Conservation (phyloP, 2,113 vertebrate species). For the Gallinago undulata region DNA sequence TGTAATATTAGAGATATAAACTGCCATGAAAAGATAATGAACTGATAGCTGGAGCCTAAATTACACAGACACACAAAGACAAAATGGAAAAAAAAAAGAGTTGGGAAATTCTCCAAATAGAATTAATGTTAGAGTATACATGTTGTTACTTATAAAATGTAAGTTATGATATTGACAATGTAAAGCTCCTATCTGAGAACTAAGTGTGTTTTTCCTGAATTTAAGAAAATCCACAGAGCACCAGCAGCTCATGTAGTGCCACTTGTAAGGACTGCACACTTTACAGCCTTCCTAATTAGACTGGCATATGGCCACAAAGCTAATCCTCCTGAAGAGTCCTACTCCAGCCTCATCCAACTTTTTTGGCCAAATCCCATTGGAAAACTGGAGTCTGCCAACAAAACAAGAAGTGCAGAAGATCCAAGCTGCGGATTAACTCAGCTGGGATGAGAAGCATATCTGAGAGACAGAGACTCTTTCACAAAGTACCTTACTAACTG, state of each 20-base stretch:
- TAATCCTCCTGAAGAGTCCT: slow-evolving; percentile 5
- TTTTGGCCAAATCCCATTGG: neutral
- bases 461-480: neutral
- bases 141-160: neutral
- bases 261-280: neutral
- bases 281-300: neutral
- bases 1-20: neutral
- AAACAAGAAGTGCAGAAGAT: neutral
- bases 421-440: neutral
- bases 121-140: accelerated
- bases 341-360: neutral
- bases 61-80: neutral
- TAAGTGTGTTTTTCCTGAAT: neutral
- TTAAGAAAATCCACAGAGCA: neutral
- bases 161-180: neutral
- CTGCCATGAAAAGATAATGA: neutral
- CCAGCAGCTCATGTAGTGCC: neutral
- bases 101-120: neutral
- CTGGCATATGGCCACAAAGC: neutral
- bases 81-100: neutral
- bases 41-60: neutral
- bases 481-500: neutral
- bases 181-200: neutral
- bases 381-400: neutral
- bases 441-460: neutral